Evolutionary conservation across 2,888 invertebrate species (phyloP).

Genomic region (Sinopyrophorus schimmeli): DNA sequence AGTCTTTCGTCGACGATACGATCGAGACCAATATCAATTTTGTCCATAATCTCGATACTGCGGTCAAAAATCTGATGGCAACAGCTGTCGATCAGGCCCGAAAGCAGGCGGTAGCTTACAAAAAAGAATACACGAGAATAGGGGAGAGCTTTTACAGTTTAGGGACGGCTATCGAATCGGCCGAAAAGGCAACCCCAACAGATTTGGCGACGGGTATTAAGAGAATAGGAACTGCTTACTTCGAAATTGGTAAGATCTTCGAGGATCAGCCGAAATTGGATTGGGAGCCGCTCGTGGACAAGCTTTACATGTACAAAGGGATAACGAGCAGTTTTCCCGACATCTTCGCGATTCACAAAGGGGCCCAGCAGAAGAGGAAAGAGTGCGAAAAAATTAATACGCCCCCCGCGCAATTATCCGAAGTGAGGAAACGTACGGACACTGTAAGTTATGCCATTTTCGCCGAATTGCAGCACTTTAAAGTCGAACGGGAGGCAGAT

Average conservation of each 20-base stretch:
- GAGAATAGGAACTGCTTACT: slow-evolving; percentile 85
- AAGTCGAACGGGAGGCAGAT: slow-evolving; percentile 82
- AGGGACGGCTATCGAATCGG: slow-evolving; percentile 81
- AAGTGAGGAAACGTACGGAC: slow-evolving; percentile 83
- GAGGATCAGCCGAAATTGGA: slow-evolving; percentile 89
- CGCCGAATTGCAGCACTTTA: slow-evolving; percentile 94
- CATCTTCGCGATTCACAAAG: slow-evolving; percentile 85
- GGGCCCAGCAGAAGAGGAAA: slow-evolving; percentile 83
- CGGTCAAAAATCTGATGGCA: slow-evolving; percentile 79
- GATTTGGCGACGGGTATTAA: slow-evolving; percentile 76
- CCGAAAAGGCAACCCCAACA: slow-evolving; percentile 69
- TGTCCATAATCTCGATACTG: slow-evolving; percentile 82
- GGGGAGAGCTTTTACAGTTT: slow-evolving; percentile 85
- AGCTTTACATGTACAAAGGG: slow-evolving; percentile 92
- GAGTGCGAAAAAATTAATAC: slow-evolving; percentile 88
- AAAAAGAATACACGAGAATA: slow-evolving; percentile 88
- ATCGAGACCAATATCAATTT: slow-evolving; percentile 84
- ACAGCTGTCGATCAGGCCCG: slow-evolving; percentile 86
- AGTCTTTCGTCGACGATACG: slow-evolving; percentile 76
- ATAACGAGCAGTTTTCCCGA: slow-evolving; percentile 90
- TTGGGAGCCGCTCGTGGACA: slow-evolving; percentile 89
- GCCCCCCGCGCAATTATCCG: slow-evolving; percentile 77
- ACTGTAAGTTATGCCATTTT: slow-evolving; percentile 90
- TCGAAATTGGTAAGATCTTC: slow-evolving; percentile 84
- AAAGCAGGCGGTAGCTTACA: slow-evolving; percentile 81